Conservation (phyloP, 2,113 vertebrate genomes). For the Rynchops niger region DNA sequence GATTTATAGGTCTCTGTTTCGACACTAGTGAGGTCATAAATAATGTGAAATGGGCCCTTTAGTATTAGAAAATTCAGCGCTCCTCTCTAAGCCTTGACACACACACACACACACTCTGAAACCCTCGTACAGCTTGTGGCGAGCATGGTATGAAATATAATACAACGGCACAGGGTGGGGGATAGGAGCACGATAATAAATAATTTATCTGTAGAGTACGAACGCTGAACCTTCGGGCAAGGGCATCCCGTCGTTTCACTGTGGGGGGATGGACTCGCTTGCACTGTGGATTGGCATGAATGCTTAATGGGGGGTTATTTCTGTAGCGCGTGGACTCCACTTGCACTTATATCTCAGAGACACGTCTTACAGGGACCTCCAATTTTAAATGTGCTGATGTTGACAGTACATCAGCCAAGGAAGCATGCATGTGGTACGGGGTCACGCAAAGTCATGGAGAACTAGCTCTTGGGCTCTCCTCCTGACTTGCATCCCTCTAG, state of each 20-base stretch:
- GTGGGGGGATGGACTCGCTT: background rate
- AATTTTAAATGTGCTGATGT: background rate
- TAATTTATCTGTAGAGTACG: slow-evolving; percentile 54
- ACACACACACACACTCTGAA: slow-evolving; percentile 4
- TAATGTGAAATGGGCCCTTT: slow-evolving; percentile 76
- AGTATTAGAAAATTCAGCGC: slow-evolving; percentile 75
- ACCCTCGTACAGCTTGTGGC: background rate
- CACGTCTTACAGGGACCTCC: accelerated
- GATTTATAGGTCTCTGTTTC: slow-evolving; percentile 75
- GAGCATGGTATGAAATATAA: slow-evolving; percentile 63
- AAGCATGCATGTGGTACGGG: accelerated
- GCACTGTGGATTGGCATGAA: background rate
- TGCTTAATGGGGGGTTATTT: background rate
- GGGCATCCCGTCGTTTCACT: background rate
- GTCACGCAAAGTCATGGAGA: background rate
- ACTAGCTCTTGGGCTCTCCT: background rate
- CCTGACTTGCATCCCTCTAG: background rate
- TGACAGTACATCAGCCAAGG: accelerated
- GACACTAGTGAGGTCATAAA: slow-evolving; percentile 72
- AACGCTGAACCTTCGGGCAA: slow-evolving; percentile 9
- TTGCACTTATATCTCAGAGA: background rate
- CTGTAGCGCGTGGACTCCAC: background rate
- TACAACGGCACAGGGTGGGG: background rate
- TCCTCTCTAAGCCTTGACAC: slow-evolving; percentile 68
- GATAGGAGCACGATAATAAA: slow-evolving; percentile 40